Evolutionary conservation across 2,113 vertebrate genomes (phyloP).

Genomic region (Regulus satrapa): DNA sequence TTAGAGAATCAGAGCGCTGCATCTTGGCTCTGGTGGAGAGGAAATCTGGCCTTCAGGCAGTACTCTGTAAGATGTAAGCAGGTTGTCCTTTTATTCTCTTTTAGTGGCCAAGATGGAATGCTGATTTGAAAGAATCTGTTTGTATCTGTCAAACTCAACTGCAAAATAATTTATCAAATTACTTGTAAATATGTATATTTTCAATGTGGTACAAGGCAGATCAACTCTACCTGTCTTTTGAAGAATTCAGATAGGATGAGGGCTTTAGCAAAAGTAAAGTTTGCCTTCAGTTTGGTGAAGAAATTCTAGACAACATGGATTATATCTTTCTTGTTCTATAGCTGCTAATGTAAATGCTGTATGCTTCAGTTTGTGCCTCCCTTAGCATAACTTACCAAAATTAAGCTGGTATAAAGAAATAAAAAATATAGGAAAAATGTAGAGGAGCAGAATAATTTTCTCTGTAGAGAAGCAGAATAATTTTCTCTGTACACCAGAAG

Average conservation of each 20-base stretch:
- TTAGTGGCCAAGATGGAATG: neutral
- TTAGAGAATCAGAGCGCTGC: neutral
- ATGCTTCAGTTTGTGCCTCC: neutral
- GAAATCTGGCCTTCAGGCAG: neutral
- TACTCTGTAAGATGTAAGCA: neutral
- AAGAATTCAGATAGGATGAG: neutral
- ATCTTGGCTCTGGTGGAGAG: neutral
- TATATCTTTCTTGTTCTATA: neutral
- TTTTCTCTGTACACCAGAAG: neutral
- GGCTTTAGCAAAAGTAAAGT: neutral
- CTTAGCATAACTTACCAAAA: neutral
- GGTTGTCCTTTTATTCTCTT: neutral
- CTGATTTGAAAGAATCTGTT: neutral
- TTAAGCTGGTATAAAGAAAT: neutral
- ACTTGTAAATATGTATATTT: neutral
- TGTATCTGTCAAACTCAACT: neutral
- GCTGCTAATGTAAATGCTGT: neutral
- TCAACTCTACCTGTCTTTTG: neutral
- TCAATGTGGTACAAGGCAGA: neutral
- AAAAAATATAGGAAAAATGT: neutral
- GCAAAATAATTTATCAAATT: neutral
- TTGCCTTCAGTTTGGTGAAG: neutral
- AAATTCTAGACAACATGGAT: neutral
- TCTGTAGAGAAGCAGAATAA: neutral
- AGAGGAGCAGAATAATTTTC: neutral